A percentile compares a stretch with the other conserved stretches of the same genome.
phyloP scores from a whole-genome alignment of 2,888 invertebrate genomes.

The Malachius bipustulatus region DNA sequence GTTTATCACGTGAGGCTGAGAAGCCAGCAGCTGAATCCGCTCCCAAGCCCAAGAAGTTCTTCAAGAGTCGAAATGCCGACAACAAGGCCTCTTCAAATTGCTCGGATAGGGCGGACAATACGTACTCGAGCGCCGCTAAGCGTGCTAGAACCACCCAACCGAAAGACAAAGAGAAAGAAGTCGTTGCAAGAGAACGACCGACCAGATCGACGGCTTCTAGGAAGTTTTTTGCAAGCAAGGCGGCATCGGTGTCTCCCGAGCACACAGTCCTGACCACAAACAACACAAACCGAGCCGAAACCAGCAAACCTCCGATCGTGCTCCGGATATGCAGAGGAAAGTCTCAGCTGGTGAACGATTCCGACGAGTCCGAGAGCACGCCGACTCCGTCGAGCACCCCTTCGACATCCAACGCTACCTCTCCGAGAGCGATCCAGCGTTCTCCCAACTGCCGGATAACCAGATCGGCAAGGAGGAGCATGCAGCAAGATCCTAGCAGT shows the following conservation, averaged over 20 bases:
- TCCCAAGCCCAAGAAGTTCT: slow-evolving; percentile 76
- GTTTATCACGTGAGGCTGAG: slow-evolving; percentile 27
- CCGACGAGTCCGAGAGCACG: slow-evolving; percentile 35
- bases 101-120: slow-evolving; percentile 12
- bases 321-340: slow-evolving; percentile 74
- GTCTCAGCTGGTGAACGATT: slow-evolving; percentile 40
- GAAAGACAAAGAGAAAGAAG: no score
- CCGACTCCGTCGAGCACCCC: slow-evolving; percentile 45
- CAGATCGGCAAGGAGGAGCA: slow-evolving; percentile 34
- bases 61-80: slow-evolving; percentile 71
- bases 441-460: slow-evolving; percentile 34
- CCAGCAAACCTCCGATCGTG: slow-evolving; percentile 62
- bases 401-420: slow-evolving; percentile 40
- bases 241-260: slow-evolving; percentile 22
- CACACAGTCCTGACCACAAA: slow-evolving; percentile 31
- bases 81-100: slow-evolving; percentile 24
- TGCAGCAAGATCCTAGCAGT: slow-evolving; percentile 35
- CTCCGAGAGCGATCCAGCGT: slow-evolving; percentile 28
- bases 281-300: slow-evolving; percentile 26
- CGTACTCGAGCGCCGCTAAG: slow-evolving; percentile 25
- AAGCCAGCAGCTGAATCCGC: slow-evolving; percentile 31
- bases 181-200: no score
- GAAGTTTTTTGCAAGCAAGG: slow-evolving; percentile 34
- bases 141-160: slow-evolving; percentile 32
- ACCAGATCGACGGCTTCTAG: slow-evolving; percentile 19